Conservation (phyloP, 2,797 vertebrate genomes). For the Anas flavirostris region DNA sequence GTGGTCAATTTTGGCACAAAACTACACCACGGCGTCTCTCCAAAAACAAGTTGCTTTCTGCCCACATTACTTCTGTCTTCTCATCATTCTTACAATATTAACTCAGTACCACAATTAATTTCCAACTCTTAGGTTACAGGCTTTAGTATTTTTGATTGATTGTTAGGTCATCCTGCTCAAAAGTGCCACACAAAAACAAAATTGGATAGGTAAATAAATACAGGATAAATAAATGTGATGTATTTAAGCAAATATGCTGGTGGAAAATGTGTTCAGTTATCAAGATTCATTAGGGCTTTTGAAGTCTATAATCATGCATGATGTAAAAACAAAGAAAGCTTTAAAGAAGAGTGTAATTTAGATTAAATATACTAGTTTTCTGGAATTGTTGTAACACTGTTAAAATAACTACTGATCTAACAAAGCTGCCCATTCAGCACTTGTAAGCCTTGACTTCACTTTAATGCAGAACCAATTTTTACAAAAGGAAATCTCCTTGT, state of each 20-base stretch:
- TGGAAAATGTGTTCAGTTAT: background rate
- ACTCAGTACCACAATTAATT: slow-evolving; percentile 5
- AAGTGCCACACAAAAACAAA: background rate
- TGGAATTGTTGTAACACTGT: background rate
- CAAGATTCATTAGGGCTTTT: background rate
- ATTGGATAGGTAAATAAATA: background rate
- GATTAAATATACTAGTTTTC: background rate
- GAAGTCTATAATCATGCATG: background rate
- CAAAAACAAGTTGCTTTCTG: background rate
- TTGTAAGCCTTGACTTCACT: background rate
- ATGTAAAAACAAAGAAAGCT: background rate
- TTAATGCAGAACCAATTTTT: background rate
- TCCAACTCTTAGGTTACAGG: background rate
- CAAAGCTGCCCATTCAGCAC: accelerated
- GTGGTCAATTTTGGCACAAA: slow-evolving; percentile 12
- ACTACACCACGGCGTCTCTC: background rate
- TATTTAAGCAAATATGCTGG: background rate
- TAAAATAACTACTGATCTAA: background rate
- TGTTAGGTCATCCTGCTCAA: background rate
- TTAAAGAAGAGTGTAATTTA: background rate
- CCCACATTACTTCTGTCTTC: background rate
- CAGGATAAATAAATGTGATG: accelerated
- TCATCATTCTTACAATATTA: slow-evolving; percentile 43
- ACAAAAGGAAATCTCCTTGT: background rate
- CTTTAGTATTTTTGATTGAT: background rate